Evolutionary conservation across 2,797 vertebrate genomes (phyloP).

Genomic region (Borostomias antarcticus): DNA sequence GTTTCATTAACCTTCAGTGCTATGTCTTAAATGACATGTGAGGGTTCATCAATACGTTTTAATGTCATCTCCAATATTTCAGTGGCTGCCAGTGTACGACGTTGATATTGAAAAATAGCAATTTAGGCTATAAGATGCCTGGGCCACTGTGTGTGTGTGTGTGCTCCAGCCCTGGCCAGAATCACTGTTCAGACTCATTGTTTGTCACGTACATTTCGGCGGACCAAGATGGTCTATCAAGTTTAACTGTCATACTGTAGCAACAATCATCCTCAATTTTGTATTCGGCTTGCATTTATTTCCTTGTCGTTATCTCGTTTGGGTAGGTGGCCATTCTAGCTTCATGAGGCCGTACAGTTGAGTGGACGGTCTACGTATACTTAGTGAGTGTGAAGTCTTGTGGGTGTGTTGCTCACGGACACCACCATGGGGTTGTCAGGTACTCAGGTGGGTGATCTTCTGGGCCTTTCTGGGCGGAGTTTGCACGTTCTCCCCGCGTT

Average conservation of each 20-base stretch:
- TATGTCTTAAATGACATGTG: too few species aligned
- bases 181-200: slow-evolving; percentile 19
- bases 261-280: too few species aligned
- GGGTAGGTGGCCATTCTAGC: not conserved
- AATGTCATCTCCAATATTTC: too few species aligned
- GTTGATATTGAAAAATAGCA: too few species aligned
- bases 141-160: slow-evolving; percentile 16
- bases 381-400: slow-evolving; percentile 50
- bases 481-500: too few species aligned
- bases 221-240: slow-evolving; percentile 44
- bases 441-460: too few species aligned
- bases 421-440: too few species aligned
- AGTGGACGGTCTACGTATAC: slow-evolving; percentile 22
- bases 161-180: slow-evolving; percentile 13
- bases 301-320: not conserved
- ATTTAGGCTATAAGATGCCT: too few species aligned
- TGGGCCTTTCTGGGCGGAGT: too few species aligned
- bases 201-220: slow-evolving; percentile 27
- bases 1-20: too few species aligned
- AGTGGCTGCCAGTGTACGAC: too few species aligned
- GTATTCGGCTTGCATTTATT: slow-evolving; percentile 1
- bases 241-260: not conserved
- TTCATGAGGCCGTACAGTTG: not conserved
- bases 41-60: too few species aligned
- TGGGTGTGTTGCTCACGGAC: slow-evolving; percentile 50